Percentiles rank a stretch among this genome's conserved stretches.
These are phyloP conservation scores for Erebia ligea DNA, from an alignment of 2,888 invertebrate genomes.

Conservation along the genomic window DNA sequence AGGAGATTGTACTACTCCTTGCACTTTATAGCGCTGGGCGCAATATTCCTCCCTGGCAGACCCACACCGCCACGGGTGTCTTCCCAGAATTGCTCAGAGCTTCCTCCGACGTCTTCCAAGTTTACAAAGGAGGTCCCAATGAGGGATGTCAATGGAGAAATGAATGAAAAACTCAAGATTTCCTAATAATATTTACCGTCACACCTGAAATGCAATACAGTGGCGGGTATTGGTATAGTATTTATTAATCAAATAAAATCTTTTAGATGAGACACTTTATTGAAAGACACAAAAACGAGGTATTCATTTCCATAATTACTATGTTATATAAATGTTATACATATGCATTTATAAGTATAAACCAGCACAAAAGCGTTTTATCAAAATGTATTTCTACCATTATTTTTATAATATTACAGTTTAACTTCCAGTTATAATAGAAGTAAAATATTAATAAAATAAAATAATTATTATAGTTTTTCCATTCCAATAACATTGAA, in stretches of 20 bases:
- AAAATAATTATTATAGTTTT: background rate
- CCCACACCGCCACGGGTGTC: slow-evolving; percentile 28
- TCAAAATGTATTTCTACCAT: slow-evolving; percentile 6
- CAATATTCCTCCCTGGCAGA: slow-evolving; percentile 67
- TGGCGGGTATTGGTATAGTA: background rate
- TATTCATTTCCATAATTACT: slow-evolving; percentile 7
- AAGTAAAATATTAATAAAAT: background rate
- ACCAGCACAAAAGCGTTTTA: slow-evolving; percentile 5
- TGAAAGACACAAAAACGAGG: slow-evolving; percentile 7
- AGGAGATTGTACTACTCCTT: slow-evolving; percentile 83
- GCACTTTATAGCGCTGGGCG: slow-evolving; percentile 76
- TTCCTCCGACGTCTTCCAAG: slow-evolving; percentile 51
- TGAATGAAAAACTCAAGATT: slow-evolving; percentile 59
- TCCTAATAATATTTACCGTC: slow-evolving; percentile 25
- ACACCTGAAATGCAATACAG: slow-evolving; percentile 11
- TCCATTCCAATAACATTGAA: background rate
- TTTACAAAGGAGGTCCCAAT: slow-evolving; percentile 42
- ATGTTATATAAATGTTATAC: background rate
- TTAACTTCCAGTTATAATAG: slow-evolving; percentile 12
- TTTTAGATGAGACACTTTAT: slow-evolving; percentile 1
- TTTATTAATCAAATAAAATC: background rate
- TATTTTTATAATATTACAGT: slow-evolving; percentile 2
- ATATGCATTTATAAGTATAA: slow-evolving; percentile 22
- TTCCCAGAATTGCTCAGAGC: slow-evolving; percentile 45
- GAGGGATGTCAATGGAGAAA: slow-evolving; percentile 51